Base-by-base conservation (phyloP, 2,888 invertebrate genomes). In the Lobophora halterata region DNA sequence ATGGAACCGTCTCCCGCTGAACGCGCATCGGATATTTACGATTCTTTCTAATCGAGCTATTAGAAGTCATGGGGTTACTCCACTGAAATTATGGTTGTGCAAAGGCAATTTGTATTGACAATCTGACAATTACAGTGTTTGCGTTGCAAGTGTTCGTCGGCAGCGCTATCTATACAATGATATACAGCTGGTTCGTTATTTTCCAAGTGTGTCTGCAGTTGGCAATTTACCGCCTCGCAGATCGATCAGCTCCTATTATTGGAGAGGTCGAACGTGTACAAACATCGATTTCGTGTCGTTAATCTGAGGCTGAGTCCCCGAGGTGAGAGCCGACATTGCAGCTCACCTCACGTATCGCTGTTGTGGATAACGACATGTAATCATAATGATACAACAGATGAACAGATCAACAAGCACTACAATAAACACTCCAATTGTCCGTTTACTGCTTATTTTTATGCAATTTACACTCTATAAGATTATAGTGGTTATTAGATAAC, bases 201-300 rank as follows among this genome's bases (percentile, higher is more conserved):
- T 75, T 71, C 64, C 70, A 76, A 83, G 74, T 75, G 67, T 74
- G 72, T 76, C 68, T 70, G 64, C 59, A 58, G 68, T 75, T 74
- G 69, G 81, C 75, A 85, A 85, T 85, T 85, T 79, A 79, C 78
- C 71, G 75, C 59, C 69, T 71, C 68, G 58, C 65, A 77, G 79
- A 76, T 80, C 77, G 82, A 82, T 83, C 86, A 80, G 74, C 73
- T 76, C 72, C 74, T 73, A 83, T 85, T 87, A 86, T 82, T 75
- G 76, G 80, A 76, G 85, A 79, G 83, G 82, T 83, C 76, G 83
- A 79, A 85, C 86, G 86, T 86, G 87, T 85, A 79, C 82, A 87
- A 86, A 86, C 86, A 87, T 78, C 81, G 78, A 81, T 81, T 82
- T 83, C 74, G 78, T 72, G 79, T 81, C 79, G 82, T 83, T 86